Conservation (phyloP, 2,888 invertebrate species). For the Schizotus pectinicornis region DNA sequence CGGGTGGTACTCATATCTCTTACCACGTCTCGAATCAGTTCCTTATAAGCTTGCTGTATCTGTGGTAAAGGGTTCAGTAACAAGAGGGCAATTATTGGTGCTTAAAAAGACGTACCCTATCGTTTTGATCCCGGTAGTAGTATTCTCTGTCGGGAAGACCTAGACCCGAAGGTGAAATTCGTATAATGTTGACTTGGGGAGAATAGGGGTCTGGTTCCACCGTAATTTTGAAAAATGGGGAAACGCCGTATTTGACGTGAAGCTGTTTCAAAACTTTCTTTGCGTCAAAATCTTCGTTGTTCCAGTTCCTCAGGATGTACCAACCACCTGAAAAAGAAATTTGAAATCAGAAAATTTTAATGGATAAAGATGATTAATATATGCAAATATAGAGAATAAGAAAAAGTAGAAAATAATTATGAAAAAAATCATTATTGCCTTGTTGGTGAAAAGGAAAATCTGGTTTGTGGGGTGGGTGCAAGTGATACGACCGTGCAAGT, state of each 20-base stretch:
- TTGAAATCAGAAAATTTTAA: no score
- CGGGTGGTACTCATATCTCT: slow-evolving; percentile 59
- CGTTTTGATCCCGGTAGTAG: slow-evolving; percentile 58
- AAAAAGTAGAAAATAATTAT: no score
- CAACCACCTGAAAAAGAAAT: slow-evolving; percentile 59
- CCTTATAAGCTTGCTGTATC: slow-evolving; percentile 61
- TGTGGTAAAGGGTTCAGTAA: slow-evolving; percentile 40
- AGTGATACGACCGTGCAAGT: no score
- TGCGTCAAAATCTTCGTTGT: slow-evolving; percentile 55
- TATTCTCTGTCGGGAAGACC: slow-evolving; percentile 63
- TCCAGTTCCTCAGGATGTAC: slow-evolving; percentile 59
- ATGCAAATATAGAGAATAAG: no score
- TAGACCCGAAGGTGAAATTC: slow-evolving; percentile 63
- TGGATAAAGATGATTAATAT: no score
- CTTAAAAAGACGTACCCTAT: slow-evolving; percentile 48
- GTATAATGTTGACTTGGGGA: slow-evolving; percentile 59
- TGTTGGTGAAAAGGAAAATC: no score
- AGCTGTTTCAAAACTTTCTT: slow-evolving; percentile 55
- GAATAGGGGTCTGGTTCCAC: slow-evolving; percentile 61
- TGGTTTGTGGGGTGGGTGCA: no score
- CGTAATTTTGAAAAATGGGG: slow-evolving; percentile 62
- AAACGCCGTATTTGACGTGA: slow-evolving; percentile 60
- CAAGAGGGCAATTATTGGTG: no score
- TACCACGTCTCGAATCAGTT: slow-evolving; percentile 60
- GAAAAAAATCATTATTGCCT: no score